Evolutionary conservation across 2,113 vertebrate genomes (phyloP), one percentile per base, ranked within the genome.

Genomic region (Laterallus jamaicensis): DNA sequence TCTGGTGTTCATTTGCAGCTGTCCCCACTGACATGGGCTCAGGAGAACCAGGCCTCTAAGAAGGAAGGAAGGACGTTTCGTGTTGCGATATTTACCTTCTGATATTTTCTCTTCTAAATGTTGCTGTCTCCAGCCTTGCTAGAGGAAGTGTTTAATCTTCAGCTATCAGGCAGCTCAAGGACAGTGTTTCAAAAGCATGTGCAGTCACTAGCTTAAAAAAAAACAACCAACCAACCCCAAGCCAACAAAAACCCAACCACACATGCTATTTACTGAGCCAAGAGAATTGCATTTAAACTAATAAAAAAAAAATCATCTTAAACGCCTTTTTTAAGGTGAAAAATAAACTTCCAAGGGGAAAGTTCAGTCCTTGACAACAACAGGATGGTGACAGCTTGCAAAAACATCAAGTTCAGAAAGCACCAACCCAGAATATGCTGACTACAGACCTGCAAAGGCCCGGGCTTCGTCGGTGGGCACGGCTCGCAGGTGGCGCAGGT

Each of bases 391-490:
- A 39, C 24, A 81, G 14, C 29, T 64, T 35, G 56, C 42, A 50
- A 16, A 64, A 62, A 29, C 15, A 28, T 8, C 25, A 15, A 39
- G 19, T 21, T 56, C 29, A 66, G 29, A 15, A 35, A 42, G 31
- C 22, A 52, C 8, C 49, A 37, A 11, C 32, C 16, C 40, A 42
- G 62, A 16, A 24, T 9, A 32, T 5, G 1, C 3, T 12, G 19
- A 22, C 44, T 19, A 89, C 96, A 9, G n/a, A 99, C 99, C 99
- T 97, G 99, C 98, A 0, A 99, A 99, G 56, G 99, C 99, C 2
- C 99, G 97, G 63, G 99, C 99, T 97, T 99, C 99, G 0, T 99
- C 99, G 0, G 99, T 99, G 95, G 99, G 99, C 96, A 99, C 99
- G 0, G 99, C 99, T 74, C 99, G 95, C 54, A 99, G 98, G 75